phyloP scores from a whole-genome alignment of 2,113 vertebrate genomes.

The Psilopsiagon aurifrons region DNA sequence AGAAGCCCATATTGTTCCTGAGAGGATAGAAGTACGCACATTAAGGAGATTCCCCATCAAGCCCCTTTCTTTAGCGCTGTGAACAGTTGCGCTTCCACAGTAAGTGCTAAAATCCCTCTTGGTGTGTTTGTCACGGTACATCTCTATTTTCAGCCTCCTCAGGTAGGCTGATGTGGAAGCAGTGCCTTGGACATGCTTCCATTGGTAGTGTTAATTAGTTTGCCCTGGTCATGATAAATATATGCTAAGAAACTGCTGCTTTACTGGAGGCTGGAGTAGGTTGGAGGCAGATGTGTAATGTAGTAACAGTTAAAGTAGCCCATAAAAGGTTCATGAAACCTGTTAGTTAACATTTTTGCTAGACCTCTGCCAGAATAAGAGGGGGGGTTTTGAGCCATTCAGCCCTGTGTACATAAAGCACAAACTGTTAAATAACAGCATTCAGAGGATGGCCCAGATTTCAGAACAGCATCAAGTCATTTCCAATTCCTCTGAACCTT shows the following conservation, averaged over 20 bases:
- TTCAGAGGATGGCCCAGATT: constrained; percentile 46
- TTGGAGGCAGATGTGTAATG: background rate
- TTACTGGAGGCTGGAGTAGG: background rate
- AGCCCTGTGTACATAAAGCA: background rate
- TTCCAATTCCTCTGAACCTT: constrained; percentile 57
- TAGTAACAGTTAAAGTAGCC: background rate
- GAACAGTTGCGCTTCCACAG: background rate
- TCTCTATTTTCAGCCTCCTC: background rate
- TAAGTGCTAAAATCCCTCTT: background rate
- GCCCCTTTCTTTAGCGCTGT: background rate
- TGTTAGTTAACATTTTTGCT: background rate
- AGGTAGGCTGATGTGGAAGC: background rate
- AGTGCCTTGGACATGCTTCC: background rate
- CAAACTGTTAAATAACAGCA: constrained; percentile 14
- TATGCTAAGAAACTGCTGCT: background rate
- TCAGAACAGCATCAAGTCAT: constrained; percentile 30
- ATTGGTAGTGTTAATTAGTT: background rate
- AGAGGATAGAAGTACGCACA: background rate
- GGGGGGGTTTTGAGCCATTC: background rate
- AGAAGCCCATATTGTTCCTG: background rate
- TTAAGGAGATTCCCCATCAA: background rate
- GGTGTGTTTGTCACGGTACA: fast-evolving
- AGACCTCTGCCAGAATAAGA: background rate
- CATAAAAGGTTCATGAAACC: background rate
- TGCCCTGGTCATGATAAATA: background rate